Evolutionary conservation across 2,797 vertebrate genomes (phyloP), one percentile per base, ranked within the genome.

Genomic region (Glossophaga mutica): DNA sequence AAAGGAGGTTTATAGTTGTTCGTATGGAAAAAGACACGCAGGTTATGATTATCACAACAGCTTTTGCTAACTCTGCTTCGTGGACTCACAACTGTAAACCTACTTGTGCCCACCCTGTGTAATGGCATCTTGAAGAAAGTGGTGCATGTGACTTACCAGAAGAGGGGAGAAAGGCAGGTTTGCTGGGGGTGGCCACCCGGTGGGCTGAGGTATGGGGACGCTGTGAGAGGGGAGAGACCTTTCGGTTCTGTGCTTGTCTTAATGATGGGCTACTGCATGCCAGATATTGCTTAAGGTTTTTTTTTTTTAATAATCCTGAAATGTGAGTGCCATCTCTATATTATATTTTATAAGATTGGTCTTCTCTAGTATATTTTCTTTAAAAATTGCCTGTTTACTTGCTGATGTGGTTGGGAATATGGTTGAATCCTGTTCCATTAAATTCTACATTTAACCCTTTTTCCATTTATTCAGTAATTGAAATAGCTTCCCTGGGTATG

Each of bases 381-480:
- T 73, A 89, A 93, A 95, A 91, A 91, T 96, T 92, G 87, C 90
- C 78, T 87, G 78, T 96, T 94, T 94, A 90, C 87, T 78, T 91
- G 92, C 92, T 95, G 78, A 92, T 78, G 79, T 83, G 59, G 6
- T 79, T 93, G 87, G 87, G 24, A 90, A 77, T 68, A 1, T 83
- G 85, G 24, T 96, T 96, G 90, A 82, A 59, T 95, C 81, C 59
- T 19, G 2, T 95, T 79, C 65, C 24, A 73, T 96, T 96, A 93
- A 82, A 96, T 95, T 87, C 83, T 10, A 55, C 94, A 55, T 94
- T 96, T 97, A 97, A 97, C 83, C 89, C 89, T 93, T 95, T 95
- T 96, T 91, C 55, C 83, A 93, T 87, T 95, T 96, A 93, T 91
- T 95, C 89, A 76, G 86, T 97, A 85, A 96, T 96, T 91, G 97